A percentile compares a stretch with the other conserved stretches of the same genome.
Conservation (phyloP, 2,888 invertebrate species). For the Plagodis dolabraria region DNA sequence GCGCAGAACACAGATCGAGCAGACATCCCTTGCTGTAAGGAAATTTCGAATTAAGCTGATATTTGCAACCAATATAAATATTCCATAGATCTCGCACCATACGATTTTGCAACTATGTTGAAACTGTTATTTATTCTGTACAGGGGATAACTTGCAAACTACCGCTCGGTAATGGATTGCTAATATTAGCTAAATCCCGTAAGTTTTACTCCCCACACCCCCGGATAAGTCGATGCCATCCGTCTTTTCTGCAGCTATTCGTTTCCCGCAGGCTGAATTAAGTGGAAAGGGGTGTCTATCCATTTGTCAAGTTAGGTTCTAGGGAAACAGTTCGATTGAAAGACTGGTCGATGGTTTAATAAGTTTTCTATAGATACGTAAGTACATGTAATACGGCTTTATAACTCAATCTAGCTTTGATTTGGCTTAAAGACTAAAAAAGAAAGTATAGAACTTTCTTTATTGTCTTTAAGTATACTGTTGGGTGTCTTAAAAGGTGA, state of each 20-base stretch:
- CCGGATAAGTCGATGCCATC: constrained; percentile 69
- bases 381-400: background rate
- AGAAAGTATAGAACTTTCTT: background rate
- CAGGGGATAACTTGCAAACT: constrained; percentile 28
- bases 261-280: constrained; percentile 52
- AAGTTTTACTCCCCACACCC: constrained; percentile 64
- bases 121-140: background rate
- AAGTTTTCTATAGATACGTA: constrained; percentile 21
- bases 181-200: constrained; percentile 81
- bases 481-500: no score
- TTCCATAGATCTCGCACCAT: no score
- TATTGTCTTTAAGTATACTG: no score
- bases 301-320: constrained; percentile 52
- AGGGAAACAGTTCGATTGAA: constrained; percentile 39
- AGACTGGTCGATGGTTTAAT: constrained; percentile 28
- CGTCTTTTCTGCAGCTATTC: constrained; percentile 75
- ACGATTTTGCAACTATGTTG: no score
- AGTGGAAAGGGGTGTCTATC: constrained; percentile 50
- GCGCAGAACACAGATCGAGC: no score
- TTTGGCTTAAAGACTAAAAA: background rate
- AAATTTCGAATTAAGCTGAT: no score
- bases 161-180: constrained; percentile 75
- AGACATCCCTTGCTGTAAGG: no score
- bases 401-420: background rate
- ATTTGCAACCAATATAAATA: no score